These are phyloP conservation scores for Chymomyza procnemis DNA, from an alignment of 2,888 invertebrate genomes.

Conservation along the genomic window DNA sequence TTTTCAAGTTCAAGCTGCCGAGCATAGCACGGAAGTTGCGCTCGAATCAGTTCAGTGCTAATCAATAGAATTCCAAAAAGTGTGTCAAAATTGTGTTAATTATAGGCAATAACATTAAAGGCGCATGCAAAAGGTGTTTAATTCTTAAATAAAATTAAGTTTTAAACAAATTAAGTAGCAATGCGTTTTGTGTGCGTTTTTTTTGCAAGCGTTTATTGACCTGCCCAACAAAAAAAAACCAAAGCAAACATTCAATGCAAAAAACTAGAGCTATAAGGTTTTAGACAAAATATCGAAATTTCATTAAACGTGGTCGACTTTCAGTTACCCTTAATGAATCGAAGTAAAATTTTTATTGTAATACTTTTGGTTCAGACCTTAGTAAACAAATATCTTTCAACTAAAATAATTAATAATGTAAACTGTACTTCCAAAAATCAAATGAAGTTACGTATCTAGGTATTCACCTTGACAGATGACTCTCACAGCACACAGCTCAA, in stretches of 20 bases:
- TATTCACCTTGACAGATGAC: too few species aligned
- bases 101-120: not conserved
- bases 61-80: not conserved
- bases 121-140: not conserved
- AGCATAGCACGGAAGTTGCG: not conserved
- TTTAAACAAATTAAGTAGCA: not conserved
- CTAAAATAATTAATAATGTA: too few species aligned
- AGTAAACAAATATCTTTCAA: too few species aligned
- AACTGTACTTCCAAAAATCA: too few species aligned
- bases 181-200: not conserved
- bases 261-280: not conserved
- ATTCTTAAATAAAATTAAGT: not conserved
- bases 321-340: too few species aligned
- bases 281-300: too few species aligned
- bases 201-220: not conserved
- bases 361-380: too few species aligned
- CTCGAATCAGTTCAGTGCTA: not conserved
- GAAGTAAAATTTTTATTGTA: too few species aligned
- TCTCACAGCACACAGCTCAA: too few species aligned
- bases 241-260: not conserved
- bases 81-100: constrained; percentile 9
- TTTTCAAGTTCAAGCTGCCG: constrained; percentile 32
- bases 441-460: too few species aligned
- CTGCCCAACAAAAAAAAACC: not conserved
- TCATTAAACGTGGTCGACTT: too few species aligned